These are phyloP conservation scores for Brachionus plicatilis DNA, from an alignment of 1,140 invertebrate genomes.

Conservation along the genomic window DNA sequence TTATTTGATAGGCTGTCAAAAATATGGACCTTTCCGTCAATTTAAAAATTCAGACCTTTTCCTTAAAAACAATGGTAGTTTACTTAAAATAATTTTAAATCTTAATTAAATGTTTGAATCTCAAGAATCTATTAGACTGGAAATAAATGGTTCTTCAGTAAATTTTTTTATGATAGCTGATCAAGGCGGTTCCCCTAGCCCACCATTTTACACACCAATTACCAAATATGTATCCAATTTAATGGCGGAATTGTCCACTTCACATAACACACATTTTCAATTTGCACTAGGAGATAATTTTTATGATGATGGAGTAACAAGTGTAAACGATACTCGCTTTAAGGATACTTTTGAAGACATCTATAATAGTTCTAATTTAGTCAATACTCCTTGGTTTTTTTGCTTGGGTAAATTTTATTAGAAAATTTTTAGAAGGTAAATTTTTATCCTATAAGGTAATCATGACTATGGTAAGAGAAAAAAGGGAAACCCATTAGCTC, in stretches of 20 bases:
- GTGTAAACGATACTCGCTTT: slow-evolving; percentile 31
- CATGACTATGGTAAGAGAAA: not conserved
- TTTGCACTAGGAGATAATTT: slow-evolving; percentile 46
- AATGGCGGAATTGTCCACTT: slow-evolving; percentile 48
- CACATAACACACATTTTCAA: slow-evolving; percentile 47
- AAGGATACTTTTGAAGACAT: slow-evolving; percentile 8
- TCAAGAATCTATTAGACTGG: not conserved
- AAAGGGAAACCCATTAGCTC: not conserved
- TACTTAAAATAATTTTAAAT: not conserved
- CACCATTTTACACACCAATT: slow-evolving; percentile 50
- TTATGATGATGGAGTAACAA: slow-evolving; percentile 30
- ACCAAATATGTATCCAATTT: slow-evolving; percentile 48
- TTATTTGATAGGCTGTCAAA: not conserved
- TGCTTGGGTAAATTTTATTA: not conserved
- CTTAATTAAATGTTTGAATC: not conserved
- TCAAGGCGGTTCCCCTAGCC: slow-evolving; percentile 52
- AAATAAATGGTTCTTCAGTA: not conserved
- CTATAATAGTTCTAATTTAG: not conserved
- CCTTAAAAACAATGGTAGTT: not conserved
- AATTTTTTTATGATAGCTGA: slow-evolving; percentile 51
- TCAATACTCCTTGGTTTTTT: not conserved
- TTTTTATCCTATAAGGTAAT: not conserved
- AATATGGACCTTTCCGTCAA: not conserved
- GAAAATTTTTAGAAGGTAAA: not conserved
- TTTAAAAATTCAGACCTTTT: not conserved